Percentiles rank a stretch among this genome's conserved stretches.
Conservation (phyloP, 2,888 invertebrate species). For the Sturmia bella region DNA sequence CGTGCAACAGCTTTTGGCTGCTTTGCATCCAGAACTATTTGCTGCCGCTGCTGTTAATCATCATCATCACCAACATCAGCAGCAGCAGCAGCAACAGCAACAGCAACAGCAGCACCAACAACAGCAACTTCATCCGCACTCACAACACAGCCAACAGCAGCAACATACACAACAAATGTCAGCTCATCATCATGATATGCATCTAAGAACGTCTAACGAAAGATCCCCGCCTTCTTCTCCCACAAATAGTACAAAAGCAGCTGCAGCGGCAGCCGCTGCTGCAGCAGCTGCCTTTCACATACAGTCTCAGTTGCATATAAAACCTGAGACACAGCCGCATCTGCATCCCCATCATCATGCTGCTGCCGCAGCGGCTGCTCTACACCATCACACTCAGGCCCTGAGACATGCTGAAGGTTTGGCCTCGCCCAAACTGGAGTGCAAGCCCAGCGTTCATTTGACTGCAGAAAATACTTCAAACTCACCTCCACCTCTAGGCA, state of each 20-base stretch:
- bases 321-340: conserved; percentile 79
- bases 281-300: conserved; percentile 79
- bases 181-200: conserved; percentile 74
- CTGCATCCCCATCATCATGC: conserved; percentile 74
- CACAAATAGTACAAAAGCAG: conserved; percentile 73
- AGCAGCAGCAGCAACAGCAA: conserved; percentile 83
- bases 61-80: conserved; percentile 84
- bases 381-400: conserved; percentile 69
- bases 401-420: conserved; percentile 74
- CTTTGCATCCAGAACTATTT: conserved; percentile 88
- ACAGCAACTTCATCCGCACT: conserved; percentile 71
- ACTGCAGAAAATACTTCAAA: conserved; percentile 38
- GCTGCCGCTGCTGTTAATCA: conserved; percentile 80
- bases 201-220: conserved; percentile 73
- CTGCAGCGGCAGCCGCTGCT: conserved; percentile 74
- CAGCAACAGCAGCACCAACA: conserved; percentile 71
- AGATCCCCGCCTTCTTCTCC: conserved; percentile 77
- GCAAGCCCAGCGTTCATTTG: conserved; percentile 70
- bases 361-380: conserved; percentile 68
- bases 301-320: conserved; percentile 79
- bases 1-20: conserved; percentile 89
- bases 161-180: conserved; percentile 72
- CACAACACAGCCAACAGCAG: conserved; percentile 72
- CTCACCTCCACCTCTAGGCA: conserved; percentile 47
- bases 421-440: conserved; percentile 76